Base-by-base conservation (phyloP, 2,113 vertebrate genomes). In the Kryptolebias marmoratus region DNA sequence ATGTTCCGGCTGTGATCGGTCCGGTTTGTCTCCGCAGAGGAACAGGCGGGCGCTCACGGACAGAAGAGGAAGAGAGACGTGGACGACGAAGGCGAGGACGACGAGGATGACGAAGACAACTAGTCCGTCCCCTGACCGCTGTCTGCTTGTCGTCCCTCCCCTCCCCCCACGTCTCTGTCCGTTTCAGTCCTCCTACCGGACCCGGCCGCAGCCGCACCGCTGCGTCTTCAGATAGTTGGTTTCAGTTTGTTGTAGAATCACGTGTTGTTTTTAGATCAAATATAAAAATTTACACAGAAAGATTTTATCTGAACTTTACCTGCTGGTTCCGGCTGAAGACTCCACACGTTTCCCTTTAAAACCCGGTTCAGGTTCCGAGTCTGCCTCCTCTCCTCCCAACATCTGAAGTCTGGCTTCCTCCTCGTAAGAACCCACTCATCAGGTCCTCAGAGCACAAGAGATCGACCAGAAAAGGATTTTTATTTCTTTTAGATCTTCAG, bases 31-130 rank as follows among this genome's bases (percentile, higher is more conserved):
- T 74, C 52, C 66, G 47, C 80, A 91, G 90, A 91, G 50, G 87
- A 82, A 0, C 36, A 53, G 49, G 62, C 57, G 0, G 71, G 65
- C 7, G 45, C 1, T 53, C 85, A 78, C 48, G 88, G 90, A 63
- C 69, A 90, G 68, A 91, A 91, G 84, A 89, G 90, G 64, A 91
- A 91, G 87, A 68, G 90, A 36, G 88, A 81, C 7, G 82, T 57
- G 10, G 87, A 89, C 0, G 90, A 90, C 16, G 90, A 90, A 27
- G 90, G 82, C 11, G 87, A 91, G 47, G 90, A 91, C 0, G 89
- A 88, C 2, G 88, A 88, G 0, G 87, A 90, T 9, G 87, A 90
- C 0, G 84, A 90, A 0, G 86, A 89, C 22, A 81, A 88, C 56
- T 87, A 89, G 83, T 54, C 58, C 3, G 32, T 16, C 48, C 0